A percentile compares a stretch with the other conserved stretches of the same genome.
phyloP scores from a whole-genome alignment of 2,888 invertebrate species.

The Drosophila crucigera region DNA sequence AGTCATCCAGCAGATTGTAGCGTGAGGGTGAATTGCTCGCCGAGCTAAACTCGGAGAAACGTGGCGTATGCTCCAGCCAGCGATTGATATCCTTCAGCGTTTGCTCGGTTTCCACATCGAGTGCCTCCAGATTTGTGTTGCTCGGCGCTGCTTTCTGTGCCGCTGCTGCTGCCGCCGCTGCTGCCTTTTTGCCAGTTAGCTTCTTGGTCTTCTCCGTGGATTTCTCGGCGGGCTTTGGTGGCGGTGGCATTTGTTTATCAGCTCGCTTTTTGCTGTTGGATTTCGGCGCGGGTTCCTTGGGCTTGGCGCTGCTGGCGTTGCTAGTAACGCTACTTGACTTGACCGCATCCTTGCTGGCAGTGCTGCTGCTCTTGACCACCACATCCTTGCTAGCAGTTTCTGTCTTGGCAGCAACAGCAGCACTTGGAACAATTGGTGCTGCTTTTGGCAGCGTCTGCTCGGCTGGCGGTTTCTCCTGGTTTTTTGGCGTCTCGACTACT shows the following conservation, averaged over 20 bases:
- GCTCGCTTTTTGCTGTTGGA: conserved; percentile 74
- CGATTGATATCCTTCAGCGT: conserved; percentile 93
- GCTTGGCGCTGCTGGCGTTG: conserved; percentile 54
- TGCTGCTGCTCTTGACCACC: background rate
- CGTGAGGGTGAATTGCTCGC: conserved; percentile 92
- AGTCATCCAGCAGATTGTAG: conserved; percentile 88
- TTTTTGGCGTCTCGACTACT: conserved; percentile 36
- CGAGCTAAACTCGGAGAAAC: conserved; percentile 91
- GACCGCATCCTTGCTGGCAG: conserved; percentile 12
- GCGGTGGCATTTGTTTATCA: conserved; percentile 74
- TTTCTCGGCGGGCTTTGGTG: conserved; percentile 67
- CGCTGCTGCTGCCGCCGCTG: conserved; percentile 44
- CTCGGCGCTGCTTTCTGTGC: conserved; percentile 53
- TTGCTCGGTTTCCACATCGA: conserved; percentile 89
- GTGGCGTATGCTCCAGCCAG: conserved; percentile 94
- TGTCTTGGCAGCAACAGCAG: conserved; percentile 11
- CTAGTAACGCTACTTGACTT: conserved; percentile 29
- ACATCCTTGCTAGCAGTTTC: conserved; percentile 31
- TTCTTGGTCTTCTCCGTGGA: conserved; percentile 55
- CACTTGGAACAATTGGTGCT: background rate
- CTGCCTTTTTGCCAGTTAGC: conserved; percentile 47
- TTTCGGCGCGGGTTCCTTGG: conserved; percentile 54
- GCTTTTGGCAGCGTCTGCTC: conserved; percentile 23
- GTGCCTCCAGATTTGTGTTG: conserved; percentile 88
- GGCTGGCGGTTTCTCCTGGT: conserved; percentile 23